Percentiles rank a stretch among this genome's conserved stretches.
phyloP scores from a whole-genome alignment of 2,888 invertebrate species.

The Drosophila histrio region DNA sequence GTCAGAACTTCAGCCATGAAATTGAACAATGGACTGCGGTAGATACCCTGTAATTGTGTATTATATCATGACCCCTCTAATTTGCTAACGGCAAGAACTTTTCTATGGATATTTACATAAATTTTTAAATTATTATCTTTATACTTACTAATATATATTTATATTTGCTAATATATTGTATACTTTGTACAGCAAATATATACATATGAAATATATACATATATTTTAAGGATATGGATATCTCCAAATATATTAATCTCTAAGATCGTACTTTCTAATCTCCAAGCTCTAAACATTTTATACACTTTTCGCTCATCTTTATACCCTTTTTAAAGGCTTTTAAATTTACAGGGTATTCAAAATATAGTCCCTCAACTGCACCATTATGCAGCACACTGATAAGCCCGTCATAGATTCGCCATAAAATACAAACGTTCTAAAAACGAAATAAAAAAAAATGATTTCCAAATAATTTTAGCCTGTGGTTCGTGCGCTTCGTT shows the following conservation, averaged over 20 bases:
- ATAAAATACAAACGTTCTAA: constrained; percentile 48
- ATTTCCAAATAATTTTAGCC: constrained; percentile 44
- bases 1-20: neutral
- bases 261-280: too few species aligned
- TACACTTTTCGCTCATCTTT: neutral
- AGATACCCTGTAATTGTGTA: neutral
- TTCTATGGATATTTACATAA: too few species aligned
- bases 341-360: neutral
- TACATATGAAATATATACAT: too few species aligned
- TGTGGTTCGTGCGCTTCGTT: constrained; percentile 41
- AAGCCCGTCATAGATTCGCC: constrained; percentile 56
- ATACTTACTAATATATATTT: neutral
- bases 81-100: too few species aligned
- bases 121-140: neutral
- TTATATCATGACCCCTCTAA: too few species aligned
- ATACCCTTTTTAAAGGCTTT: neutral
- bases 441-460: constrained; percentile 19
- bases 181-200: too few species aligned
- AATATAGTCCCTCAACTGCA: constrained; percentile 11
- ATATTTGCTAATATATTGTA: too few species aligned
- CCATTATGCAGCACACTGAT: constrained; percentile 34
- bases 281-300: too few species aligned
- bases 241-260: too few species aligned
- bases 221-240: too few species aligned
- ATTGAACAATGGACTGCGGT: neutral